Evolutionary conservation across 2,888 invertebrate genomes (phyloP), one percentile per base, ranked within the genome.

Genomic region (Cephus runcator): DNA sequence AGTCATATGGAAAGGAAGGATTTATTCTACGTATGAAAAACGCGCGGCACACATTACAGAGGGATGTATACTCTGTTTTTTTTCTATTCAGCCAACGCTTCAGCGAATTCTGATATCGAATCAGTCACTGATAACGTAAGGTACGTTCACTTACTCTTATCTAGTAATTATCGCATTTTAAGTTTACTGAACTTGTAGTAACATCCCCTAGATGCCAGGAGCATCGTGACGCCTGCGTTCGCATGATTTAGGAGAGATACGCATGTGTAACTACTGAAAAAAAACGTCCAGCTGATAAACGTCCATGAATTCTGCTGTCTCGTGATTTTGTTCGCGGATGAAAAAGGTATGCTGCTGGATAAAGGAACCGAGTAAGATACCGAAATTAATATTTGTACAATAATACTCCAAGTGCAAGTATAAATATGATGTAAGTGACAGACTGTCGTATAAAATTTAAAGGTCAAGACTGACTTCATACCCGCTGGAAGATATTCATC

Each of bases 281-380:
- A 75, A 77, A 79, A 36, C 75, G 75, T 75, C 73, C 69, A 76
- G 68, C 56, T 73, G 81, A 79, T 81, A 79, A 79, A n/a, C 35
- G 34, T 75, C 71, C 33, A 56, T 36, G 56, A 75, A 71, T 75
- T 75, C 75, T 75, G 77, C 77, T 77, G n/a, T 69, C 69, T 75
- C 69, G 34, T 69, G 73, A 73, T 71, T 71, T 12, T 71, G 11
- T 23, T 56, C 23, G 6, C 56, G 23, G 1, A 23, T 9, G 23
- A 56, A 56, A 56, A 56, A 6, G 56, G 56, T 56, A 56, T 56
- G 56, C 9, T 9, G 56, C 23, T 56, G 56, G 56, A 56, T 15
- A 23, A 56, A 56, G 56, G 23, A 23, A 23, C 23, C 9, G 56
- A 56, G 56, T 56, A 56, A 56, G 56, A 56, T 23, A 56, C 23